Percentiles rank a stretch among this genome's conserved stretches.
Conservation (phyloP, 2,113 vertebrate genomes). For the Mellivora capensis region DNA sequence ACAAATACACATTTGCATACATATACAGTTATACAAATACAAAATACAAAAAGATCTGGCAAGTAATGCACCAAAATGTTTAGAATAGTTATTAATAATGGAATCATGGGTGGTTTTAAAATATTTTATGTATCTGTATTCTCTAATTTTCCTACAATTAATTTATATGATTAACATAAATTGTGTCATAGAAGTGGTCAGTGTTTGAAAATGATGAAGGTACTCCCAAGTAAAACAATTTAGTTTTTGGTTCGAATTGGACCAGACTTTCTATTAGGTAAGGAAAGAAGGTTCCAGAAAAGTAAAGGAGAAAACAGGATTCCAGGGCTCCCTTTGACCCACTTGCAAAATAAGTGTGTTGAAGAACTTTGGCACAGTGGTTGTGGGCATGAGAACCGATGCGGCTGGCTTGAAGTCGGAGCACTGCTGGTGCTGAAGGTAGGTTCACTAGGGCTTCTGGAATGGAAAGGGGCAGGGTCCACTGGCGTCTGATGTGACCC, state of each 20-base stretch:
- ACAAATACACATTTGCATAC: neutral
- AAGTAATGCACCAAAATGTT: neutral
- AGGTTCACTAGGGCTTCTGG: neutral
- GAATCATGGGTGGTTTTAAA: neutral
- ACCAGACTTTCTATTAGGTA: neutral
- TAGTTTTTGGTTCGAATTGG: neutral
- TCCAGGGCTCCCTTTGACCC: neutral
- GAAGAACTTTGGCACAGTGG: neutral
- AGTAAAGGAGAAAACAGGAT: neutral
- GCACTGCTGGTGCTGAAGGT: neutral
- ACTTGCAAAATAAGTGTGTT: neutral
- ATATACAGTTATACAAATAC: neutral
- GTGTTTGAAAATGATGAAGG: neutral
- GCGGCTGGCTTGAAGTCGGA: neutral
- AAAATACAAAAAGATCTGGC: neutral
- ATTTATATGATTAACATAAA: neutral
- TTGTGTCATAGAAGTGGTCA: neutral
- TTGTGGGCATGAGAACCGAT: neutral
- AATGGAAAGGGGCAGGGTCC: neutral
- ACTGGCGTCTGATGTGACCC: neutral
- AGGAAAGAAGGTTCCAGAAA: neutral
- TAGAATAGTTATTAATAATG: neutral
- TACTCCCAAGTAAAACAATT: neutral
- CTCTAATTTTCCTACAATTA: constrained; percentile 1
- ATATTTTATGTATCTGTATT: neutral